Conservation (phyloP, 2,797 vertebrate species). For the Cygnus olor region DNA sequence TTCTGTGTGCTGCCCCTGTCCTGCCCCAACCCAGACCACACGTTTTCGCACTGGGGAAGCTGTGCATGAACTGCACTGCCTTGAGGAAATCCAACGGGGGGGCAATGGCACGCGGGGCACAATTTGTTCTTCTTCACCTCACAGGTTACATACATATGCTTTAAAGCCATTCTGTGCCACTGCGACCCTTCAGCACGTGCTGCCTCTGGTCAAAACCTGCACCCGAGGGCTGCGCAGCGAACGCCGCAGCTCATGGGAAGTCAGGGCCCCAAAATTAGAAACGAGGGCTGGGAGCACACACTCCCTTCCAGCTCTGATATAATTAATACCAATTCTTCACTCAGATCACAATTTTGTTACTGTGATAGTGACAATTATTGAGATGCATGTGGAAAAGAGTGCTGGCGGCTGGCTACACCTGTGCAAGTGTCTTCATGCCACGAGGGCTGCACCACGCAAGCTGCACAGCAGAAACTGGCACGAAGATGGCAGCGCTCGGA, state of each 20-base stretch:
- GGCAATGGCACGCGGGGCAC: background rate
- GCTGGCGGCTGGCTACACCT: background rate
- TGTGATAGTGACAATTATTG: background rate
- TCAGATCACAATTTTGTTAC: background rate
- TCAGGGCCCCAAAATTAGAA: background rate
- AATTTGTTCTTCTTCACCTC: background rate
- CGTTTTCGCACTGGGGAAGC: background rate
- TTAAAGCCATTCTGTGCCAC: background rate
- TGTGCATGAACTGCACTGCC: background rate
- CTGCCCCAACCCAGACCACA: background rate
- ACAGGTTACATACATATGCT: background rate
- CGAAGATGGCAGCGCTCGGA: fast-evolving
- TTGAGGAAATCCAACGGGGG: background rate
- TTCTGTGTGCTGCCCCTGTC: background rate
- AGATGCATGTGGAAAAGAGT: background rate
- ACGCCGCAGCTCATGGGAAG: background rate
- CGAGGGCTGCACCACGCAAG: background rate
- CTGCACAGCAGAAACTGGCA: background rate
- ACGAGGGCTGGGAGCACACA: background rate
- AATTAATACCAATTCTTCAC: background rate
- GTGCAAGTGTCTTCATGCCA: background rate
- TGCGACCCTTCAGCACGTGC: background rate
- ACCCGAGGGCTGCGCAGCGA: background rate
- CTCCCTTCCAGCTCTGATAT: background rate
- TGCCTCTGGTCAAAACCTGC: background rate